phyloP scores from a whole-genome alignment of 2,113 vertebrate species.

The Pipa parva region DNA sequence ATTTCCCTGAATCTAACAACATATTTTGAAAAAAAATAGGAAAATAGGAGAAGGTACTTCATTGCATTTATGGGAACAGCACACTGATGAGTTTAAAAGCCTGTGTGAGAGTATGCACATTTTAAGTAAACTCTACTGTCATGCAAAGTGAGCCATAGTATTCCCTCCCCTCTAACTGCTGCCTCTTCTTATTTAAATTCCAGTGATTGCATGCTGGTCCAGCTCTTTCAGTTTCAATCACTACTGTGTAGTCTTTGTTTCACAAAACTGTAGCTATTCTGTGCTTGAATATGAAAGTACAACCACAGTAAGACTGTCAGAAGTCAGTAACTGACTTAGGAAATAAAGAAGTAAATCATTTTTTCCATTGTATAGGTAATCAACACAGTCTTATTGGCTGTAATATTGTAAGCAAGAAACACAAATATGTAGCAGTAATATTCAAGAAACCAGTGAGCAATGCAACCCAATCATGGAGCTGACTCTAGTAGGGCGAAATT shows the following conservation, averaged over 20 bases:
- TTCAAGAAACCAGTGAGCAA: too few species aligned
- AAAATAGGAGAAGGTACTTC: not conserved
- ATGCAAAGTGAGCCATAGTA: constrained; percentile 17
- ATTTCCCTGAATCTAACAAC: too few species aligned
- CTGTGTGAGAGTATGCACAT: constrained; percentile 3
- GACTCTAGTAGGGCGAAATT: too few species aligned
- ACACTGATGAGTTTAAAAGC: not conserved
- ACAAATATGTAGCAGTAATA: too few species aligned
- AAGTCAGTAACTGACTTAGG: not conserved
- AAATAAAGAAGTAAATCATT: not conserved
- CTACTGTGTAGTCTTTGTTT: not conserved
- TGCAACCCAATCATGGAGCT: too few species aligned
- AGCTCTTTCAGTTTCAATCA: not conserved
- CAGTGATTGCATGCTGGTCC: constrained; percentile 3
- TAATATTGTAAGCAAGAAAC: too few species aligned
- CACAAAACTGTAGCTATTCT: not conserved
- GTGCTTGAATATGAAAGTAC: constrained; percentile 8
- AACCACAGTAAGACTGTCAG: not conserved
- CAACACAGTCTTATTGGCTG: too few species aligned
- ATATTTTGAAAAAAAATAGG: too few species aligned
- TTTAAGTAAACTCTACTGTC: constrained; percentile 11
- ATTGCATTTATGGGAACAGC: not conserved
- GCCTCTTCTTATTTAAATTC: constrained; percentile 27
- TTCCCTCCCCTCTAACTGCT: constrained; percentile 31
- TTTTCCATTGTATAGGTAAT: too few species aligned